These are phyloP conservation scores for Melitaea athalia DNA, from an alignment of 2,888 invertebrate species.

Conservation along the genomic window DNA sequence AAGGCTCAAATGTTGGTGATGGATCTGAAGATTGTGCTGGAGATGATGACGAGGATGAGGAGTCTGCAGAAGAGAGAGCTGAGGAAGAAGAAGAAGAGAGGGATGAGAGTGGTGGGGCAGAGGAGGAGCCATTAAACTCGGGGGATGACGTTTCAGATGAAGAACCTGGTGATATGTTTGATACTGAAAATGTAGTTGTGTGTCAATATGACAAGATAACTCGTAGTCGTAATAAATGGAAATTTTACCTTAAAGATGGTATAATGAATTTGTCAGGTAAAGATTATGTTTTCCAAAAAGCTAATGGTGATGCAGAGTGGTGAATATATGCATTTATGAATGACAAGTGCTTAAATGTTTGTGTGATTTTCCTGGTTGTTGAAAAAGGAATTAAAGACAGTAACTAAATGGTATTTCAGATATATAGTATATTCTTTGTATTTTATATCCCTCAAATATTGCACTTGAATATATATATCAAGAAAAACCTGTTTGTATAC, in stretches of 20 bases:
- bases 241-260: slow-evolving; percentile 99
- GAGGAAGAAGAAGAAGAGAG: slow-evolving; percentile 87
- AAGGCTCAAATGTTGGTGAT: slow-evolving; percentile 84
- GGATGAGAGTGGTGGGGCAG: slow-evolving; percentile 84
- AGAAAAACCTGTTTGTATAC: too few species aligned
- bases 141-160: slow-evolving; percentile 99
- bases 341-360: slow-evolving; percentile 61
- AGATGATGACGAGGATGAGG: slow-evolving; percentile 89
- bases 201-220: slow-evolving; percentile 99
- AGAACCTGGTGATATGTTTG: slow-evolving; percentile 96
- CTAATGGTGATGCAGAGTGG: slow-evolving; percentile 99
- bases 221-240: slow-evolving; percentile 99
- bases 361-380: slow-evolving; percentile 50
- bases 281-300: slow-evolving; percentile 99
- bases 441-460: neutral
- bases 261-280: slow-evolving; percentile 99
- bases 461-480: neutral
- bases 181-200: slow-evolving; percentile 99
- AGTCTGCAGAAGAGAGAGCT: slow-evolving; percentile 85
- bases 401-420: slow-evolving; percentile 50
- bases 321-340: slow-evolving; percentile 72
- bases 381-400: slow-evolving; percentile 49
- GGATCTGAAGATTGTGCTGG: slow-evolving; percentile 87
- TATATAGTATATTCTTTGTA: slow-evolving; percentile 22
- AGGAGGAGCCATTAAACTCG: slow-evolving; percentile 96